phyloP scores from a whole-genome alignment of 2,888 invertebrate genomes.

The Periphyllus acericola region DNA sequence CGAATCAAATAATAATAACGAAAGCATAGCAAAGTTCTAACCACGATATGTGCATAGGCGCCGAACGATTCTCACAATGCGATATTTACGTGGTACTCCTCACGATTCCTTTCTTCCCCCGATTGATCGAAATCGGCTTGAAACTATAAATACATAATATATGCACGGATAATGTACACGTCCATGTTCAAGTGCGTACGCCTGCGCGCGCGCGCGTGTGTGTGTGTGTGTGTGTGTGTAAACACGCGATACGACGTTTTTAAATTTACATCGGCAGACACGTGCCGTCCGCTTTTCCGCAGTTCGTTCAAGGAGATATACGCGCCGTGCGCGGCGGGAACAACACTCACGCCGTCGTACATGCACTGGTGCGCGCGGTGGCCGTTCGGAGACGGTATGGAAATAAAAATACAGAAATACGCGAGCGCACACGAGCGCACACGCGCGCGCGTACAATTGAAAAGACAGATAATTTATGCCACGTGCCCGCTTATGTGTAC shows the following conservation, averaged over 20 bases:
- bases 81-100: too few relatives aligned
- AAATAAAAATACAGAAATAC: background rate
- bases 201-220: background rate
- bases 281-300: slow-evolving; percentile 14
- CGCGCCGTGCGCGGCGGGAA: background rate
- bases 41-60: too few relatives aligned
- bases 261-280: slow-evolving; percentile 47
- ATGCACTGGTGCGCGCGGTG: background rate
- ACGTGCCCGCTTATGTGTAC: slow-evolving; percentile 41
- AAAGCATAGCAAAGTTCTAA: too few relatives aligned
- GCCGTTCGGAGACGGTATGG: background rate
- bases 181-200: too few relatives aligned
- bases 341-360: too few relatives aligned
- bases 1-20: too few relatives aligned
- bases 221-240: background rate
- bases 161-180: too few relatives aligned
- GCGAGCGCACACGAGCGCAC: too few relatives aligned
- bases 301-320: slow-evolving; percentile 19
- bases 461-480: slow-evolving; percentile 58
- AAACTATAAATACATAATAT: too few relatives aligned
- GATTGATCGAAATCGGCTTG: too few relatives aligned
- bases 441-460: background rate
- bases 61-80: too few relatives aligned
- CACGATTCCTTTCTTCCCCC: too few relatives aligned
- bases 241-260: background rate